Evolutionary conservation across 2,113 vertebrate genomes (phyloP), one percentile per base, ranked within the genome.

Genomic region (Coryphaenoides rupestris): DNA sequence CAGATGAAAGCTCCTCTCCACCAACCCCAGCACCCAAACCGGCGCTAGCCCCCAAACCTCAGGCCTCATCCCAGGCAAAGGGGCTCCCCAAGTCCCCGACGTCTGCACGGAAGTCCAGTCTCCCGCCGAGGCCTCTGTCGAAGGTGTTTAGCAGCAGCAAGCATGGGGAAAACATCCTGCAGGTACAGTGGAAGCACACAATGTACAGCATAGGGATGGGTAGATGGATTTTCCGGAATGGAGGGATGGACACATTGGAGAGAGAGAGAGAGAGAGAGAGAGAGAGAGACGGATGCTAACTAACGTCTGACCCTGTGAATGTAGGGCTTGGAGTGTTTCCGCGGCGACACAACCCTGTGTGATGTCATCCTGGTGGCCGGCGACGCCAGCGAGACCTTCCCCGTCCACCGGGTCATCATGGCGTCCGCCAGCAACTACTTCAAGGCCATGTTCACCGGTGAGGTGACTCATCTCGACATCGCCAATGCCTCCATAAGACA

Each of bases 371-470:
- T 93, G 74, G 53, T 92, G 71, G 86, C 92, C 12, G 92, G 88
- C 1, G 91, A 93, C 81, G 86, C 91, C 24, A 69, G 63, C 13
- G 86, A 91, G 45, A 71, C 55, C 0, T 93, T 92, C 63, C 88
- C 86, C 0, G 92, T 90, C 17, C 92, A 93, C 83, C 79, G 91
- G 57, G 87, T 92, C 57, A 84, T 93, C 74, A 91, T 93, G 92
- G 91, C 92, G 17, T 93, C 91, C 4, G 88, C 82, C 75, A 91
- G 90, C 2, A 91, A 93, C 75, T 93, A 93, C 74, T 93, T 93
- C 72, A 93, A 93, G 57, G 92, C 92, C 2, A 93, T 93, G 92
- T 93, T 93, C 71, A 92, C 92, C 54, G 90, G 90, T 88, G 46
- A 74, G 78, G 24, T n/a, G 4, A 14, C 1, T n/a, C n/a, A n/a